Evolutionary conservation across 1,140 invertebrate genomes (phyloP).

Genomic region (Planococcus citri): DNA sequence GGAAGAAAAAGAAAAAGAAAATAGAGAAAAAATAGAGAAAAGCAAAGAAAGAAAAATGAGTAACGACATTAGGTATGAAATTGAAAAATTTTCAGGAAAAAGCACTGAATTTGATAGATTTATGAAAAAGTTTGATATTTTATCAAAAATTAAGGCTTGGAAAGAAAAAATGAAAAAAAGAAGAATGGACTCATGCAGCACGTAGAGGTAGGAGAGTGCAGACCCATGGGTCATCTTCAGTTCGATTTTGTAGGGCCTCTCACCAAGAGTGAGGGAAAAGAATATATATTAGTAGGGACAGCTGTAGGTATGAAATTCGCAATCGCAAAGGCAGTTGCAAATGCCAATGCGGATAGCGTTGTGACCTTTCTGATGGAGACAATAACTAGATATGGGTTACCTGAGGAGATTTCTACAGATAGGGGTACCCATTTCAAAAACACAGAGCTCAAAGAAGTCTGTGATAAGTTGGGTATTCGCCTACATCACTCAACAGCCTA

Average conservation of each 20-base stretch:
- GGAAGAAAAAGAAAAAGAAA: too few species aligned
- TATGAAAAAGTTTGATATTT: too few species aligned
- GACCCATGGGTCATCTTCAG: not conserved
- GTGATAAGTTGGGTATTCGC: not conserved
- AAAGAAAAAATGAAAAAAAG: too few species aligned
- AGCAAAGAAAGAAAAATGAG: too few species aligned
- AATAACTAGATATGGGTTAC: not conserved
- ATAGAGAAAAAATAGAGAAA: too few species aligned
- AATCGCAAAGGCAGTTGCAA: not conserved
- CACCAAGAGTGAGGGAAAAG: not conserved
- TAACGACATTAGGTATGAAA: too few species aligned
- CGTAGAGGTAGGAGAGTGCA: not conserved
- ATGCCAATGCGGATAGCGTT: not conserved
- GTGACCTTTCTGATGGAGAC: not conserved
- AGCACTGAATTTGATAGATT: too few species aligned
- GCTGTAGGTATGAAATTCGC: not conserved
- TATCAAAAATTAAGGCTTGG: too few species aligned
- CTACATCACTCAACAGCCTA: not conserved
- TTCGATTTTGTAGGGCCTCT: constrained; percentile 13
- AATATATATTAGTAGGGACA: not conserved
- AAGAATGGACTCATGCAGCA: not conserved
- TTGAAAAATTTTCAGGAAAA: too few species aligned
- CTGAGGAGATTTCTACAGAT: not conserved
- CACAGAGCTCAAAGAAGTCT: not conserved
- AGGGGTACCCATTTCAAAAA: not conserved